phyloP scores from a whole-genome alignment of 2,888 invertebrate species.

The Drosophila meridionalis region DNA sequence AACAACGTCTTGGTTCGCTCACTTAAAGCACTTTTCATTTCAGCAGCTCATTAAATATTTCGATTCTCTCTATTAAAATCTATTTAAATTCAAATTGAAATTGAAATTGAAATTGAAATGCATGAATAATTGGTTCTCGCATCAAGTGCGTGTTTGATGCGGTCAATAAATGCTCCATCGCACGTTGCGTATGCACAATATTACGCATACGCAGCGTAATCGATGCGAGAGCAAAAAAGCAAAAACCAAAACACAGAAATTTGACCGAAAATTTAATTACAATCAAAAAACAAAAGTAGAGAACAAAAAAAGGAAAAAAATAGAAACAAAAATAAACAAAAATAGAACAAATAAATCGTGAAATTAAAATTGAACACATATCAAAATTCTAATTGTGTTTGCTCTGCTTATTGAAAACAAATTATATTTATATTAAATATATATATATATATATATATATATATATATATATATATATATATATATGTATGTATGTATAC shows the following conservation, averaged over 20 bases:
- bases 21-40: not conserved
- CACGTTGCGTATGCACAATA: slow-evolving; percentile 21
- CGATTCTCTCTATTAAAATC: not conserved
- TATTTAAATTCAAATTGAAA: slow-evolving; percentile 4
- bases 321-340: slow-evolving; percentile 1
- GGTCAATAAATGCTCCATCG: slow-evolving; percentile 9
- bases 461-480: not conserved
- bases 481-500: too few relatives aligned
- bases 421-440: slow-evolving; percentile 11
- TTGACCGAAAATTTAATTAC: slow-evolving; percentile 7
- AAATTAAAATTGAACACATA: slow-evolving; percentile 22
- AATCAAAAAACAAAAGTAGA: not conserved
- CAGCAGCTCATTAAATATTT: slow-evolving; percentile 12
- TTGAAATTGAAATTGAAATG: slow-evolving; percentile 12
- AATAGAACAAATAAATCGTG: slow-evolving; percentile 16
- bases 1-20: not conserved
- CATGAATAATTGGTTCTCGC: slow-evolving; percentile 18
- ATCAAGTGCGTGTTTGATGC: slow-evolving; percentile 1
- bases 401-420: slow-evolving; percentile 2
- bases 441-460: not conserved
- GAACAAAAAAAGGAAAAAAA: not conserved
- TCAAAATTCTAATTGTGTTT: slow-evolving; percentile 19
- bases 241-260: slow-evolving; percentile 1
- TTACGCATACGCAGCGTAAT: slow-evolving; percentile 29
- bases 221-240: not conserved